Base-by-base conservation (phyloP, 1,140 invertebrate species). In the Ceratosolen solmsi region DNA sequence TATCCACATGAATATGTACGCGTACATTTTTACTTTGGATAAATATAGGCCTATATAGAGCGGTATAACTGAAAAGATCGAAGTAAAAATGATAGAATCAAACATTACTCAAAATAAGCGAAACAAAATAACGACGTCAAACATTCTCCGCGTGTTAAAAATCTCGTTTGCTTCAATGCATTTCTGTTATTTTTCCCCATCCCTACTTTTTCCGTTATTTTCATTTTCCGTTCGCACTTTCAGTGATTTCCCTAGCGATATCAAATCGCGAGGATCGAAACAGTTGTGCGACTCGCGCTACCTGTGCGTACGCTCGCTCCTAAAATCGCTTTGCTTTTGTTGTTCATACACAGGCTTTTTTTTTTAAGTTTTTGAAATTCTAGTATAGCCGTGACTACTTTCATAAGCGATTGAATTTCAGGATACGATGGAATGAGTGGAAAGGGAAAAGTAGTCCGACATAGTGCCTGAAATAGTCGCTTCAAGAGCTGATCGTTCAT, bases 201-300 rank as follows among this genome's bases (percentile, higher is more conserved):
- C 58, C 27, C n/a, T 13, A 27, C 27, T 70, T 49, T 49, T 49
- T 65, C 30, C 38, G 46, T 51, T 79, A 75, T 79, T 82, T 82
- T 73, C 71, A 79, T 79, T 79, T 74, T 83, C 63, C 27, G 60
- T 70, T 83, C 60, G 49, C 82, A 75, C 77, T 75, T 71, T 65
- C 76, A 56, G 36, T 79, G 82, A 83, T 83, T 83, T 83, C 79
- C 82, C 79, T 33, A 80, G 82, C 46, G 82, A 83, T 79, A 79
- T 83, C 77, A 73, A 83, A 83, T 79, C 71, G 70, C 76, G 70
- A 72, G 54, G 51, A 82, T 82, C 75, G 75, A 82, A 82, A 63
- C 80, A 63, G 74, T 82, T 71, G 78, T 33, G 73, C 27, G 20
- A 0, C 60, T 65, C 36, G 73, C n/a, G 33, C 51, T 25, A 56